A percentile compares a stretch with the other conserved stretches of the same genome.
Evolutionary conservation across 2,888 invertebrate genomes (phyloP).

Genomic region (Allolobophora icterica): DNA sequence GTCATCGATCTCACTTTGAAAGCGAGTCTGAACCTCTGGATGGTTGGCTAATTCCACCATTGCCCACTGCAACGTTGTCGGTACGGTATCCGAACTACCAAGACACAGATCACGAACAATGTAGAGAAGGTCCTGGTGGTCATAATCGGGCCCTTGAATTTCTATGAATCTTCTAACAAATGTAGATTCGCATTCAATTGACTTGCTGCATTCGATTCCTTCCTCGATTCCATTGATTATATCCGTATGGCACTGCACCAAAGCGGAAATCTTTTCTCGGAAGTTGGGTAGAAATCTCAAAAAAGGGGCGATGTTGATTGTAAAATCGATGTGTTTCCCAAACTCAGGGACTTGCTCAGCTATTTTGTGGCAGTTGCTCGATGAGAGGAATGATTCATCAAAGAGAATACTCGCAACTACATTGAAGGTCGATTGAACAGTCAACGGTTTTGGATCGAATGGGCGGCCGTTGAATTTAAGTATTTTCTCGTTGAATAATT

Average conservation of each 20-base stretch:
- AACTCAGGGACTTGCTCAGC: neutral
- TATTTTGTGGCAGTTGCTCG: neutral
- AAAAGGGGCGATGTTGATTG: neutral
- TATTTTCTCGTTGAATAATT: neutral
- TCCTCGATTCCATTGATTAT: no score
- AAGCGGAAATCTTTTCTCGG: neutral
- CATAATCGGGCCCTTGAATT: no score
- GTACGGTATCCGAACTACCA: neutral
- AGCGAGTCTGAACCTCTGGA: neutral
- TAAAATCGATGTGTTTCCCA: neutral
- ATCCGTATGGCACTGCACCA: no score
- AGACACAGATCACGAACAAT: neutral
- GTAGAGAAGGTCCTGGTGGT: neutral
- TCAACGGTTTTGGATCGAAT: neutral
- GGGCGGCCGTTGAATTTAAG: neutral
- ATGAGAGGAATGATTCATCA: neutral
- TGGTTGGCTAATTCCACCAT: neutral
- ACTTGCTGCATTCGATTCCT: neutral
- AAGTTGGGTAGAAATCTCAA: neutral
- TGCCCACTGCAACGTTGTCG: neutral
- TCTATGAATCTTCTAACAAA: neutral
- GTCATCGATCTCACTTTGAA: slow-evolving; percentile 11
- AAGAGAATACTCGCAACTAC: slow-evolving; percentile 22
- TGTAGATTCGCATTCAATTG: neutral
- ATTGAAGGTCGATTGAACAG: neutral